Conservation (phyloP, 1,140 invertebrate genomes). For the Sogatella furcifera region DNA sequence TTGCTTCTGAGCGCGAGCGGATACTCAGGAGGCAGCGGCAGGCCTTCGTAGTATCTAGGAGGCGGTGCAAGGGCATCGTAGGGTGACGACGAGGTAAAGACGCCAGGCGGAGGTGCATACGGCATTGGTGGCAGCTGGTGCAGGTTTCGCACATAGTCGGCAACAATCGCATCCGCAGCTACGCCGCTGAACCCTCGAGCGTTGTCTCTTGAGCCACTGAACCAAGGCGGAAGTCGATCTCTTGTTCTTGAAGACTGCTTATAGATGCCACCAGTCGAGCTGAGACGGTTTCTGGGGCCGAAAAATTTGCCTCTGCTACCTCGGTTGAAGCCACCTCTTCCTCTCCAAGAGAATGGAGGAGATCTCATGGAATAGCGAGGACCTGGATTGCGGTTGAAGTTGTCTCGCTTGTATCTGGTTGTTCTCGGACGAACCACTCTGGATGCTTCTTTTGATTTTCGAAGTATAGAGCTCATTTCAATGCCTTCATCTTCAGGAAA, state of each 20-base stretch:
- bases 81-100: constrained; percentile 41
- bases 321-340: constrained; percentile 33
- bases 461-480: constrained; percentile 80
- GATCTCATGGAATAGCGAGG: constrained; percentile 21
- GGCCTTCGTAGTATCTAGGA: constrained; percentile 66
- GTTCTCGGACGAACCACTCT: constrained; percentile 34
- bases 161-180: constrained; percentile 60
- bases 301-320: constrained; percentile 39
- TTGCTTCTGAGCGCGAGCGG: constrained; percentile 41
- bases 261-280: constrained; percentile 25
- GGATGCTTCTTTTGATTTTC: constrained; percentile 77
- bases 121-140: constrained; percentile 63
- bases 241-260: constrained; percentile 2
- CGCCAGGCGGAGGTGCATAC: constrained; percentile 49
- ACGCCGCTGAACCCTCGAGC: constrained; percentile 33
- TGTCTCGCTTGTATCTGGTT: constrained; percentile 26
- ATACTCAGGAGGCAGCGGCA: constrained; percentile 48
- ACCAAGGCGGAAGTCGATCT: constrained; percentile 7
- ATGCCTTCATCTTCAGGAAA: constrained; percentile 90
- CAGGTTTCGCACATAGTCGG: constrained; percentile 71
- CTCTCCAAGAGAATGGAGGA: constrained; percentile 25
- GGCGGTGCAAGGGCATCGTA: constrained; percentile 59
- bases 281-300: constrained; percentile 35
- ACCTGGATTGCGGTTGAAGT: constrained; percentile 31
- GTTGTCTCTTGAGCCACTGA: constrained; percentile 23